These are phyloP conservation scores for Polylopha cassiicola DNA, from an alignment of 2,888 invertebrate species.

Conservation along the genomic window DNA sequence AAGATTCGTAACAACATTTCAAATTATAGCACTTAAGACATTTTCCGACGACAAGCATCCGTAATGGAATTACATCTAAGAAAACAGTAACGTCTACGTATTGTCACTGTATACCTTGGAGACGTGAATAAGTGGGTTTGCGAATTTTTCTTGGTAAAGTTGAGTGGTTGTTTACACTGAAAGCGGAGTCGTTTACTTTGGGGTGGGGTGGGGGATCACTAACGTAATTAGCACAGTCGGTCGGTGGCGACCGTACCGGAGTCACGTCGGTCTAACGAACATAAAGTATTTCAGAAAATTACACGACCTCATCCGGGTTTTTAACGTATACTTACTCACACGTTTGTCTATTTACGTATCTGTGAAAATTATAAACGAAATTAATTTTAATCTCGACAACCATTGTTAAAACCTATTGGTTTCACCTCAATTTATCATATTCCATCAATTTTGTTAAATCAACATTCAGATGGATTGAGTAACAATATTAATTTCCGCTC, in stretches of 20 bases:
- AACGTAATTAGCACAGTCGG: slow-evolving; percentile 67
- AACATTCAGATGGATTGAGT: slow-evolving; percentile 16
- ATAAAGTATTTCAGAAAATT: slow-evolving; percentile 23
- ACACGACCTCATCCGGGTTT: slow-evolving; percentile 13
- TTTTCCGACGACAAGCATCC: slow-evolving; percentile 2
- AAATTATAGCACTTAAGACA: too few species aligned
- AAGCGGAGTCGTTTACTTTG: slow-evolving; percentile 70
- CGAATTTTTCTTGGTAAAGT: slow-evolving; percentile 69
- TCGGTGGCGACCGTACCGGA: slow-evolving; percentile 43
- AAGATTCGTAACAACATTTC: too few species aligned
- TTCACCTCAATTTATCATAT: slow-evolving; percentile 1
- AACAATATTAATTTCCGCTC: slow-evolving; percentile 16
- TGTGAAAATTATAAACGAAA: slow-evolving; percentile 1
- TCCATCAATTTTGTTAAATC: slow-evolving; percentile 16
- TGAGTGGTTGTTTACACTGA: slow-evolving; percentile 69
- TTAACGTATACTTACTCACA: slow-evolving; percentile 11
- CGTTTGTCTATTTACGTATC: slow-evolving; percentile 17
- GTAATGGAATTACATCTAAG: slow-evolving; percentile 13
- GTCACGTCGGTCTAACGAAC: slow-evolving; percentile 33
- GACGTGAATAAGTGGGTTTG: slow-evolving; percentile 68
- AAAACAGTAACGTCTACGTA: slow-evolving; percentile 26
- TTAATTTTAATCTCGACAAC: not conserved
- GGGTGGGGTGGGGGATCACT: slow-evolving; percentile 49
- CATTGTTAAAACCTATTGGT: too few species aligned
- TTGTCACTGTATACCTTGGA: slow-evolving; percentile 57